Conservation (phyloP, 2,797 vertebrate species). For the Alectoris magna region DNA sequence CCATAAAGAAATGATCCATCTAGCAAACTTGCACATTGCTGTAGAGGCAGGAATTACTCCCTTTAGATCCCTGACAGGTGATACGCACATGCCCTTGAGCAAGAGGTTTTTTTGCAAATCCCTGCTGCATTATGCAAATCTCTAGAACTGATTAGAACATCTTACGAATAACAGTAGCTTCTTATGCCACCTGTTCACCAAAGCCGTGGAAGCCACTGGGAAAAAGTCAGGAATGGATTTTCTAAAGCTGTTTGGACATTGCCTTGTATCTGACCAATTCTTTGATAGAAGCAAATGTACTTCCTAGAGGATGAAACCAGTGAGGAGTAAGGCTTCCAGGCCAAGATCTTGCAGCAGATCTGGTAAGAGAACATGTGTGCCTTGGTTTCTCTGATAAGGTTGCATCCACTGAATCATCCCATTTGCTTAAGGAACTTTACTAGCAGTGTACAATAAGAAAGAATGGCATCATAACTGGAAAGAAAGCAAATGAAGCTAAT, state of each 20-base stretch:
- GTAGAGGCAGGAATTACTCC: constrained; percentile 6
- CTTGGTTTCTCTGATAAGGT: neutral
- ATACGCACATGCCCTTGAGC: constrained; percentile 34
- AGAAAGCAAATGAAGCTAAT: constrained; percentile 11
- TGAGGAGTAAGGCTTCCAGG: neutral
- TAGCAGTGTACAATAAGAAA: neutral
- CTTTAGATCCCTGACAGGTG: constrained; percentile 19
- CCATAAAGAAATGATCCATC: constrained; percentile 22
- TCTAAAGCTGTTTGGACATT: neutral
- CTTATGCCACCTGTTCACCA: neutral
- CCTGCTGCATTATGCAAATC: constrained; percentile 13
- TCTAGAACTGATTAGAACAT: neutral
- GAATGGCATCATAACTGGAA: neutral
- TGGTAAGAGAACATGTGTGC: neutral
- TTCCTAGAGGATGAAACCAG: neutral
- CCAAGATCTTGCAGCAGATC: neutral
- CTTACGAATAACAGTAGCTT: neutral
- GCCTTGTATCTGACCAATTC: neutral
- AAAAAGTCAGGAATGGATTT: neutral
- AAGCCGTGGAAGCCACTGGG: neutral
- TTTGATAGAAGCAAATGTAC: neutral
- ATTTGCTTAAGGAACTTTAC: neutral
- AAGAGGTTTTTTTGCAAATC: neutral
- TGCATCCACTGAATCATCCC: neutral
- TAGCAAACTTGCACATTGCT: constrained; percentile 1